Evolutionary conservation across 2,888 invertebrate genomes (phyloP).

Genomic region (Itoplectis maculator): DNA sequence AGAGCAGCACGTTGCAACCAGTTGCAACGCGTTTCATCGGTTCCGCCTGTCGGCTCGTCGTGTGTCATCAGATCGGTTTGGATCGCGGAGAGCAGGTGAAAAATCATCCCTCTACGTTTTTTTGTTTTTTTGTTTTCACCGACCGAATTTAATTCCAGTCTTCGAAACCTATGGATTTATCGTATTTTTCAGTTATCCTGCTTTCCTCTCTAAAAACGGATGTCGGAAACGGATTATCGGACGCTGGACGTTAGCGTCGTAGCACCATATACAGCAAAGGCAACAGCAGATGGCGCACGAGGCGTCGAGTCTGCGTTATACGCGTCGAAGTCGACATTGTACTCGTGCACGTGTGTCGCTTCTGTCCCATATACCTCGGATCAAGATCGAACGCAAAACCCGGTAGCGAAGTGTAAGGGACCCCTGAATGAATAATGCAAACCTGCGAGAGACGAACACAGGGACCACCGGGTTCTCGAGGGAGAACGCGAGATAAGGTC

Average conservation of each 20-base stretch:
- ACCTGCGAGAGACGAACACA: not conserved
- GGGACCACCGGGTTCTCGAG: not conserved
- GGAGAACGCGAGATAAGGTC: not conserved
- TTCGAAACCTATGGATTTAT: too few relatives aligned
- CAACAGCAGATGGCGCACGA: not conserved
- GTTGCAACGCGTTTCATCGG: not conserved
- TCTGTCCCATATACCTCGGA: not conserved
- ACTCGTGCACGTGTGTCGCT: conserved; percentile 11
- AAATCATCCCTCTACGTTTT: too few relatives aligned
- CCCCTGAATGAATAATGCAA: conserved; percentile 48
- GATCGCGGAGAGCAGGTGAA: not conserved
- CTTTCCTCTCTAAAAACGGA: too few relatives aligned
- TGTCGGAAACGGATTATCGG: too few relatives aligned
- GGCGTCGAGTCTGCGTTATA: not conserved
- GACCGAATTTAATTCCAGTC: too few relatives aligned
- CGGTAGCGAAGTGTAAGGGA: conserved; percentile 51
- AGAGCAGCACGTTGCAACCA: not conserved
- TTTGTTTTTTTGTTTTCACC: too few relatives aligned
- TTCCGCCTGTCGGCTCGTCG: not conserved
- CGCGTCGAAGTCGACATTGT: conserved; percentile 31
- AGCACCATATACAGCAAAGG: not conserved
- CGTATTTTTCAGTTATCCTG: too few relatives aligned
- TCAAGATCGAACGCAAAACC: conserved; percentile 48
- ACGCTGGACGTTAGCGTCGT: too few relatives aligned
- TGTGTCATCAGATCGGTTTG: not conserved